phyloP scores from a whole-genome alignment of 2,888 invertebrate species.

The Patella depressa region DNA sequence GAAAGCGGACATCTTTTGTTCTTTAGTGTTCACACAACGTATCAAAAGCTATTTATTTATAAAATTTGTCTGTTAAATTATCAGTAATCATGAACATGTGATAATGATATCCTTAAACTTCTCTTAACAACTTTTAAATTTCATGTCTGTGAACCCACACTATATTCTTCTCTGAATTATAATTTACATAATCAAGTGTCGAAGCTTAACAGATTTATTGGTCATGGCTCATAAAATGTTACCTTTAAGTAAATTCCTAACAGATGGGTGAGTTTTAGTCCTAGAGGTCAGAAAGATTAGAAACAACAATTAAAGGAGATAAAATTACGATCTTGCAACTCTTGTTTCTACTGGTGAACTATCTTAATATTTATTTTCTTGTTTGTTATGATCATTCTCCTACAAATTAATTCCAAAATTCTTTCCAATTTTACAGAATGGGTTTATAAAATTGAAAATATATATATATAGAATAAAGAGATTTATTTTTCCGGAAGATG shows the following conservation, averaged over 20 bases:
- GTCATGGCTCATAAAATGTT: too few relatives aligned
- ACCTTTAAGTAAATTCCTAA: too few relatives aligned
- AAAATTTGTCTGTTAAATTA: neutral
- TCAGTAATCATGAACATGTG: constrained; percentile 1
- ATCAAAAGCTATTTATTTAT: neutral
- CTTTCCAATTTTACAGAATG: too few relatives aligned
- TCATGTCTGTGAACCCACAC: neutral
- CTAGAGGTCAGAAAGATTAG: neutral
- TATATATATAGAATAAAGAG: too few relatives aligned
- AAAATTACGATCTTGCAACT: neutral
- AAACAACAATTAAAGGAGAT: neutral
- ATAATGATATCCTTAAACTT: neutral
- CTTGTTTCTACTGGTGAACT: neutral
- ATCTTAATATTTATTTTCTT: neutral
- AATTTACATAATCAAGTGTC: too few relatives aligned
- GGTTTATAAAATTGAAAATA: too few relatives aligned
- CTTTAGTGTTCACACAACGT: neutral
- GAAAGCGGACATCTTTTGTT: too few relatives aligned
- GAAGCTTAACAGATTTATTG: too few relatives aligned
- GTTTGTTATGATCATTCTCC: neutral
- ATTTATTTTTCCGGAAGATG: too few relatives aligned
- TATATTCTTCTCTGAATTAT: too few relatives aligned
- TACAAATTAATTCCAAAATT: too few relatives aligned
- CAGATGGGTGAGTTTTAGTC: too few relatives aligned
- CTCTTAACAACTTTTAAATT: neutral